Conservation (phyloP, 2,888 invertebrate species). For the Anarsia innoxiella region DNA sequence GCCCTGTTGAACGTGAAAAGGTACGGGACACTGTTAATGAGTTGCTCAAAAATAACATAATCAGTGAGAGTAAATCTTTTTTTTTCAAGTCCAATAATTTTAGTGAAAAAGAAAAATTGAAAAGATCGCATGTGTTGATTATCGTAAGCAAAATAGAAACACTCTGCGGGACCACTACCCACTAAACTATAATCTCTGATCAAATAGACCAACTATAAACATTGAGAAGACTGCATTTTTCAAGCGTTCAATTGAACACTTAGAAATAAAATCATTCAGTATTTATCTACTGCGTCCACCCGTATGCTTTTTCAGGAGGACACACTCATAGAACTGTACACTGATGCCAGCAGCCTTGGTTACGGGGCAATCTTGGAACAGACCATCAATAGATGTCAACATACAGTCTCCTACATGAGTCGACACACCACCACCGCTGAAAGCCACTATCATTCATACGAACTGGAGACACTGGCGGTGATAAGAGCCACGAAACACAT, state of each 20-base stretch:
- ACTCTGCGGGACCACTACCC: constrained; percentile 24
- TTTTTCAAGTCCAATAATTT: constrained; percentile 28
- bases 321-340: constrained; percentile 16
- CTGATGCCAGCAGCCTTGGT: constrained; percentile 24
- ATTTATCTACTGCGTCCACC: constrained; percentile 16
- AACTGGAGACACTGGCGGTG: constrained; percentile 22
- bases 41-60: constrained; percentile 25
- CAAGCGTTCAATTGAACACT: constrained; percentile 23
- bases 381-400: neutral
- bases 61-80: constrained; percentile 27
- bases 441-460: constrained; percentile 23
- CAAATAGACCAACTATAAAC: constrained; percentile 27
- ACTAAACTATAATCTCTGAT: constrained; percentile 21
- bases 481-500: constrained; percentile 25
- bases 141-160: constrained; percentile 21
- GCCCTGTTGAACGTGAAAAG: constrained; percentile 25
- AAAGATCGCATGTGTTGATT: constrained; percentile 27
- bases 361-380: constrained; percentile 21
- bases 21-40: constrained; percentile 23
- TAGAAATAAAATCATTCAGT: constrained; percentile 19
- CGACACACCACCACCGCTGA: constrained; percentile 18
- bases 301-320: constrained; percentile 18
- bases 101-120: constrained; percentile 21
- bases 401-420: constrained; percentile 16
- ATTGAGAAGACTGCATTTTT: constrained; percentile 22